These are phyloP conservation scores for Sakesphorus luctuosus DNA, from an alignment of 2,113 vertebrate genomes.

Conservation along the genomic window DNA sequence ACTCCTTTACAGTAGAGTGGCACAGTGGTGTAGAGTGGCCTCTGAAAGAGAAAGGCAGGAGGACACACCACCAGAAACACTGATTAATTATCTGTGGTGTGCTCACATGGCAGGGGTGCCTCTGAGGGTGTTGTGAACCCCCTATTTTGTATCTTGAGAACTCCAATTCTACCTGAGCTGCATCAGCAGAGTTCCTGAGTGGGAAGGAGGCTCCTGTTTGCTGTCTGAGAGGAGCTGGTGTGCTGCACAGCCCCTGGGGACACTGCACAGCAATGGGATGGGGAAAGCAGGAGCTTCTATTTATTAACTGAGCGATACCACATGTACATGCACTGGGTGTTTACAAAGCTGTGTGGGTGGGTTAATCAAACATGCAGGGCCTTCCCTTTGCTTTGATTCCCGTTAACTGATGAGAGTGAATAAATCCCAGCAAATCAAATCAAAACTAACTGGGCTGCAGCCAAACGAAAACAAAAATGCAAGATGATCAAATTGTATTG, in stretches of 20 bases:
- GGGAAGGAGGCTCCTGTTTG: not conserved
- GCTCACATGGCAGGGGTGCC: not conserved
- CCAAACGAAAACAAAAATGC: not conserved
- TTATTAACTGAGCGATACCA: conserved; percentile 73
- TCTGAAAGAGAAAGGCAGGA: not conserved
- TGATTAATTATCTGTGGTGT: not conserved
- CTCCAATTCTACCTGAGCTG: not conserved
- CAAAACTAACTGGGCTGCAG: not conserved
- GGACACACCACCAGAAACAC: not conserved
- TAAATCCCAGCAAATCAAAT: not conserved
- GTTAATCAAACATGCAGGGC: conserved; percentile 38
- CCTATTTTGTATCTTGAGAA: not conserved
- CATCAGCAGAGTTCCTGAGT: not conserved
- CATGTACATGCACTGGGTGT: conserved; percentile 59
- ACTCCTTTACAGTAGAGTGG: accelerated
- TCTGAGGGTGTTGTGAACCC: not conserved
- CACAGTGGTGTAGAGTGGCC: not conserved
- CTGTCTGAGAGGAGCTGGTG: not conserved
- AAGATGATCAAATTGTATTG: not conserved
- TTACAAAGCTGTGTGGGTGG: conserved; percentile 69
- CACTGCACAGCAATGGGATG: not conserved
- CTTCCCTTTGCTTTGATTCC: conserved; percentile 50
- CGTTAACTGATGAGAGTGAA: conserved; percentile 47
- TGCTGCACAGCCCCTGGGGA: not conserved
- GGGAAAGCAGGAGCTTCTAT: conserved; percentile 38